Percentiles rank a stretch among this genome's conserved stretches.
These are phyloP conservation scores for Callimorpha dominula DNA, from an alignment of 2,888 invertebrate species.

Conservation along the genomic window DNA sequence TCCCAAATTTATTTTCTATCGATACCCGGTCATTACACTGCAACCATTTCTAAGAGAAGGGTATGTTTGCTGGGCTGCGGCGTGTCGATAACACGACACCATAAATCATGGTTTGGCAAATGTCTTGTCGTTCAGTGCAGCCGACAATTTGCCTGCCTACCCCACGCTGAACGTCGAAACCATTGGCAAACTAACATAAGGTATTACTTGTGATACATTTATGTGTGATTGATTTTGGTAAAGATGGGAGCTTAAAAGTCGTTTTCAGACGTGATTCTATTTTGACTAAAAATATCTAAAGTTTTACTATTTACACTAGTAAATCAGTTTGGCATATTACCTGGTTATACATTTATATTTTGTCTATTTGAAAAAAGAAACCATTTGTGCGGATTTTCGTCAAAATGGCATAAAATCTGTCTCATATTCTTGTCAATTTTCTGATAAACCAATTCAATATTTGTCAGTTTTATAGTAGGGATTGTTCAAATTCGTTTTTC, in stretches of 20 bases:
- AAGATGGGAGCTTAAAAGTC: not conserved
- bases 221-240: not conserved
- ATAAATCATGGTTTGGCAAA: conserved; percentile 84
- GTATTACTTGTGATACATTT: conserved; percentile 10
- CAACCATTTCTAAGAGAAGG: conserved; percentile 64
- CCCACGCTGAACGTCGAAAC: conserved; percentile 43
- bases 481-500: not conserved
- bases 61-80: conserved; percentile 69
- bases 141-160: conserved; percentile 75
- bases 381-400: no score
- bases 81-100: conserved; percentile 83
- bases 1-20: conserved; percentile 25
- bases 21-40: conserved; percentile 37
- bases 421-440: no score
- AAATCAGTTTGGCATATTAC: not conserved
- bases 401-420: no score
- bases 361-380: no score
- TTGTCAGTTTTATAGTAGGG: not conserved
- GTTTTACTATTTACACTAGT: not conserved
- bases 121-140: conserved; percentile 81
- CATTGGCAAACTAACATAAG: conserved; percentile 40
- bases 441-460: not conserved
- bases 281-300: not conserved
- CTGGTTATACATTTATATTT: no score
- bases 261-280: not conserved